These are phyloP conservation scores for Oscheius sp. DNA, from an alignment of 1,140 invertebrate species.

Conservation along the genomic window DNA sequence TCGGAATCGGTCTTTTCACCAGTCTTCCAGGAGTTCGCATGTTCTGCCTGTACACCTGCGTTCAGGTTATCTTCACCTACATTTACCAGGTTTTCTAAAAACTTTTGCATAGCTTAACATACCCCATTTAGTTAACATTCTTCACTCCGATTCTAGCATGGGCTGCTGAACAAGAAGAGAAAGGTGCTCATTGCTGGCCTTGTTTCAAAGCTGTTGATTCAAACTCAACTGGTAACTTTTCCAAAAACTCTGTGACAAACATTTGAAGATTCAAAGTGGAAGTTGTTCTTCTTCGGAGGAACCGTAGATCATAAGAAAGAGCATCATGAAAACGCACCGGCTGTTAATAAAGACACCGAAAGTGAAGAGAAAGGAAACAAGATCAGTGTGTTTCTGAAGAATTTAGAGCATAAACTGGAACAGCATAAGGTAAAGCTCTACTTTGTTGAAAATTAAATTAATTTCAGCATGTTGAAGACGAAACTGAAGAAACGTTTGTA, in stretches of 20 bases:
- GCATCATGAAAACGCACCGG: slow-evolving; percentile 1
- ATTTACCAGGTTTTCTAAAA: slow-evolving; percentile 62
- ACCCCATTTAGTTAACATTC: slow-evolving; percentile 48
- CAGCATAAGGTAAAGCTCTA: not conserved
- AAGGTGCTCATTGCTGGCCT: slow-evolving; percentile 48
- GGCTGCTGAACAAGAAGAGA: slow-evolving; percentile 60
- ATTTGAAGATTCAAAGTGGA: slow-evolving; percentile 14
- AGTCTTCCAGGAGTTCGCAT: slow-evolving; percentile 63
- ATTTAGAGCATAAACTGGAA: slow-evolving; percentile 33
- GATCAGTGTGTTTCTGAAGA: slow-evolving; percentile 16
- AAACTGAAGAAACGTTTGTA: slow-evolving; percentile 56
- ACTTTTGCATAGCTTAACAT: not conserved
- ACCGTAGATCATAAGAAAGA: slow-evolving; percentile 8
- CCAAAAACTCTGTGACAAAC: no score
- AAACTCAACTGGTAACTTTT: no score
- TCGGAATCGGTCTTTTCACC: slow-evolving; percentile 64
- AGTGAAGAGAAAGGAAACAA: slow-evolving; percentile 21
- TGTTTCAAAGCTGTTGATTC: slow-evolving; percentile 32
- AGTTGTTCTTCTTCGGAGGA: slow-evolving; percentile 15
- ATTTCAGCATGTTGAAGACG: slow-evolving; percentile 34
- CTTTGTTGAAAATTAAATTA: not conserved
- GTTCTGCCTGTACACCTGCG: slow-evolving; percentile 63
- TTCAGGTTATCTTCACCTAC: slow-evolving; percentile 63
- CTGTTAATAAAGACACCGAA: not conserved
- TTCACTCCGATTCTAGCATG: slow-evolving; percentile 61